phyloP scores from a whole-genome alignment of 2,113 vertebrate genomes.

The Plotosus lineatus region DNA sequence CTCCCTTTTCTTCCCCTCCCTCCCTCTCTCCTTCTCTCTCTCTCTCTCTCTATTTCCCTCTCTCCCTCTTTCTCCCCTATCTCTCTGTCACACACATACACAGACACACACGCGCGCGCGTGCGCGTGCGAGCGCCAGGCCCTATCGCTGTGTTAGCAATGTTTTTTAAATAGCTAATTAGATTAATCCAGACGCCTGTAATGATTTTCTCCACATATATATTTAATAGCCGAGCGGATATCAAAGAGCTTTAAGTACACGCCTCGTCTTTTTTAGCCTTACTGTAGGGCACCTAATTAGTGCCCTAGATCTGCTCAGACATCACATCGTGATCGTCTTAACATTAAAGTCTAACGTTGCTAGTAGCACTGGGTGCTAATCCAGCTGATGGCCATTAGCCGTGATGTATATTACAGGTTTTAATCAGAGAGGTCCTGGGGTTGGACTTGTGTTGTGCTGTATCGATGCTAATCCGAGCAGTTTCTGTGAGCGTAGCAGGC shows the following conservation, averaged over 20 bases:
- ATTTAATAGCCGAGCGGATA: conserved; percentile 76
- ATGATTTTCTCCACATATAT: conserved; percentile 77
- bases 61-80: too few relatives aligned
- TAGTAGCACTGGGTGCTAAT: background rate
- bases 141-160: conserved; percentile 66
- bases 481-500: background rate
- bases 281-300: conserved; percentile 21
- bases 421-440: background rate
- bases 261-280: background rate
- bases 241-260: conserved; percentile 70
- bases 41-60: too few relatives aligned
- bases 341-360: background rate
- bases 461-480: background rate
- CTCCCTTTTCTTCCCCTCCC: too few relatives aligned
- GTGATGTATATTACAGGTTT: background rate
- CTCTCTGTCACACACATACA: conserved; percentile 7
- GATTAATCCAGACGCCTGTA: conserved; percentile 77
- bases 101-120: conserved; percentile 31
- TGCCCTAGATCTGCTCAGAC: conserved; percentile 14
- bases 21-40: too few relatives aligned
- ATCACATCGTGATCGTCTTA: conserved; percentile 3
- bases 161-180: conserved; percentile 66
- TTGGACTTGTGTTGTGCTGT: background rate
- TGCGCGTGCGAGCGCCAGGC: conserved; percentile 54
- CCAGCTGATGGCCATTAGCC: background rate